phyloP scores from a whole-genome alignment of 2,888 invertebrate genomes.

The Ametastegia equiseti region DNA sequence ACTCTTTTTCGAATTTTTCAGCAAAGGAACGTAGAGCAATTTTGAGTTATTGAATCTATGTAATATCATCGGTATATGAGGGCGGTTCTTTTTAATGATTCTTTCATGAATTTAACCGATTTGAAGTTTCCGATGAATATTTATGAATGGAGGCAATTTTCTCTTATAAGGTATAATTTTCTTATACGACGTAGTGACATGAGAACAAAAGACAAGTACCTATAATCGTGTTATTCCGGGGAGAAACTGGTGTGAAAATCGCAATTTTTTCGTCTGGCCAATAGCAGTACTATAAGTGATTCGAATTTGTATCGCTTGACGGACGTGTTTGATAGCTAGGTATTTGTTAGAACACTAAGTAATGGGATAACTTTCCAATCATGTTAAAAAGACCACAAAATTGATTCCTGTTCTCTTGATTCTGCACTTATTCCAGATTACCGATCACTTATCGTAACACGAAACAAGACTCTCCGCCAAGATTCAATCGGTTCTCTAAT shows the following conservation, averaged over 20 bases:
- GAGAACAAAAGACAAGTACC: background rate
- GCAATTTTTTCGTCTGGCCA: background rate
- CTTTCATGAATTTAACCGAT: no score
- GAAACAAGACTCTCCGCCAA: background rate
- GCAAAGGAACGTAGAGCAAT: no score
- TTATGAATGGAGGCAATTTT: no score
- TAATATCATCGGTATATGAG: no score
- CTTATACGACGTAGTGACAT: background rate
- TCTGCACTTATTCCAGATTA: background rate
- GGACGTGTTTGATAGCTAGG: background rate
- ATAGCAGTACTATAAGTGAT: background rate
- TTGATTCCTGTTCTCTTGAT: background rate
- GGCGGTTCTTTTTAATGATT: no score
- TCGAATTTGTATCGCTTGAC: background rate
- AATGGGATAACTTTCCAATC: conserved; percentile 2
- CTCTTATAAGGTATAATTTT: no score
- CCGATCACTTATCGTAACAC: background rate
- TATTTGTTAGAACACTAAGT: background rate
- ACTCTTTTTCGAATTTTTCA: no score
- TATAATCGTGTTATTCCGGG: background rate
- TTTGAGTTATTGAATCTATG: no score
- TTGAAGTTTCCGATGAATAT: no score
- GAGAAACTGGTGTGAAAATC: background rate
- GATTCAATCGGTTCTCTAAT: background rate
- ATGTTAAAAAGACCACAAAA: background rate